Conservation (phyloP, 2,797 vertebrate genomes). For the Rhyacichthys aspro region DNA sequence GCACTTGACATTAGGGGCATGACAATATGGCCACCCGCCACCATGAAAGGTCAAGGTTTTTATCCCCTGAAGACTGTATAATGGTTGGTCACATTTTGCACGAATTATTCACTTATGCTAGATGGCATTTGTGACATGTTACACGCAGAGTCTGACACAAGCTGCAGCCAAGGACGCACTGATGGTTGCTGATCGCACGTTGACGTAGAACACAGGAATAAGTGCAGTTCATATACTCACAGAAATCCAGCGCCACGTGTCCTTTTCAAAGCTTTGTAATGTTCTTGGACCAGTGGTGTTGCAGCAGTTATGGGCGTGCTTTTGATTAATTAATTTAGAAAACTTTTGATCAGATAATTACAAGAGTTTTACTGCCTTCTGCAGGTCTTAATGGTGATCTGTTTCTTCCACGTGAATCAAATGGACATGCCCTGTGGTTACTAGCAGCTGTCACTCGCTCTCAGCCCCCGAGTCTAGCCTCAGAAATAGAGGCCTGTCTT, state of each 20-base stretch:
- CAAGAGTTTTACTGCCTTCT: too few relatives aligned
- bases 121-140: constrained; percentile 55
- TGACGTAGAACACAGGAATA: too few relatives aligned
- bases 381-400: constrained; percentile 25
- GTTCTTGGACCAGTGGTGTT: too few relatives aligned
- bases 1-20: constrained; percentile 44
- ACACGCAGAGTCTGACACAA: constrained; percentile 19
- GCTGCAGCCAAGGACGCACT: constrained; percentile 17
- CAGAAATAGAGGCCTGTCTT: constrained; percentile 40
- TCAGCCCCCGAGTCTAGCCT: constrained; percentile 37
- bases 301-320: too few relatives aligned
- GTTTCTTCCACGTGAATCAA: constrained; percentile 40
- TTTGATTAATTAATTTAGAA: too few relatives aligned
- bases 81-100: constrained; percentile 52
- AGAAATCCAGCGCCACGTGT: too few relatives aligned
- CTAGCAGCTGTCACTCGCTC: constrained; percentile 46
- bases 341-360: too few relatives aligned
- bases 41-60: constrained; percentile 55
- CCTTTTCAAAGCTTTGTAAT: constrained; percentile 5
- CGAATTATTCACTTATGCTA: constrained; percentile 25
- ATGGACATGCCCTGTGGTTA: constrained; percentile 37
- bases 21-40: constrained; percentile 39
- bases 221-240: too few relatives aligned
- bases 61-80: constrained; percentile 49
- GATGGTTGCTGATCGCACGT: neutral